Conservation (phyloP, 2,113 vertebrate species). For the Spermophilus dauricus region DNA sequence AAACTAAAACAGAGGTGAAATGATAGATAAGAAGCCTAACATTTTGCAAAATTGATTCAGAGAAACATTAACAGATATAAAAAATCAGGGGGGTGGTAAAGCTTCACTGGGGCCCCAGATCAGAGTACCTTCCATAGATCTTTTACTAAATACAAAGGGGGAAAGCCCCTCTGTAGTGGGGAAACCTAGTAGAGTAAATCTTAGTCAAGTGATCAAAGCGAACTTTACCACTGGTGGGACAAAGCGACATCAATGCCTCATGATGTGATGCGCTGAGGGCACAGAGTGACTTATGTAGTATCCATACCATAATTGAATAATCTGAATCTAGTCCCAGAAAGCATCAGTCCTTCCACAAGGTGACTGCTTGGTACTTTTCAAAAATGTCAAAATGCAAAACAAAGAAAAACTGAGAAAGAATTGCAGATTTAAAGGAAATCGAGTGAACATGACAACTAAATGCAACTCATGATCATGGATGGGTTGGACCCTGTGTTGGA, state of each 20-base stretch:
- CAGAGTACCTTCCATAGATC: background rate
- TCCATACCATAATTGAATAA: background rate
- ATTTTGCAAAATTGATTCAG: conserved; percentile 14
- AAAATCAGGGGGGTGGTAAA: background rate
- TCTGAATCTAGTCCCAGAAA: background rate
- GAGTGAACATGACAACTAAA: background rate
- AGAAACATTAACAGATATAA: background rate
- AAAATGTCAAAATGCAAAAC: background rate
- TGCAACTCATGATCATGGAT: background rate
- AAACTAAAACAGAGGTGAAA: background rate
- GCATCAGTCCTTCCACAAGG: background rate
- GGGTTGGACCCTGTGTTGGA: background rate
- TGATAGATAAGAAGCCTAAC: background rate
- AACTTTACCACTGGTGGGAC: background rate
- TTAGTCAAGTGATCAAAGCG: background rate
- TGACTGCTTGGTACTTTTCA: background rate
- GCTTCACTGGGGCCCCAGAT: background rate
- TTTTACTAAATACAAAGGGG: background rate
- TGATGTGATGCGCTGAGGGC: background rate
- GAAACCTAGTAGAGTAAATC: background rate
- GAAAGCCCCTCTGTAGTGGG: background rate
- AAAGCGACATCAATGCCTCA: background rate
- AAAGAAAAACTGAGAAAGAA: background rate
- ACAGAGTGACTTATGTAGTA: background rate
- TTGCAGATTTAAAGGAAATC: background rate